phyloP scores from a whole-genome alignment of 2,888 invertebrate genomes.

The Bombylius discolor region DNA sequence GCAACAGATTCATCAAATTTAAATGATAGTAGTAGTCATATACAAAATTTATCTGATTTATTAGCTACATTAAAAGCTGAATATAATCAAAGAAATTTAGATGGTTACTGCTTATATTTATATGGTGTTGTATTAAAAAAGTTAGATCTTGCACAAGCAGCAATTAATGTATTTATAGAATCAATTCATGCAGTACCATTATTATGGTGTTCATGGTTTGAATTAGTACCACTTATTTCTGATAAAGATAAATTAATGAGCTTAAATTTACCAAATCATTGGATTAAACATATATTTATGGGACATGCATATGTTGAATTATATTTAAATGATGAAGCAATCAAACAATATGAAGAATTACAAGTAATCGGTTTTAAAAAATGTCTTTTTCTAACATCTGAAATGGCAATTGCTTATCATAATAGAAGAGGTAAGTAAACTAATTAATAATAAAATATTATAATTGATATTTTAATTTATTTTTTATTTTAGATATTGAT shows the following conservation, averaged over 20 bases:
- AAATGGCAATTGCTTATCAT: conserved; percentile 85
- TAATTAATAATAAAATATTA: not conserved
- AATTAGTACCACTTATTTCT: conserved; percentile 71
- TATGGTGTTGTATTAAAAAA: conserved; percentile 86
- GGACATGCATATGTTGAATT: conserved; percentile 83
- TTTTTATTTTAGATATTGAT: conserved; percentile 57
- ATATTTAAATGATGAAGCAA: conserved; percentile 77
- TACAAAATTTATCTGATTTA: conserved; percentile 41
- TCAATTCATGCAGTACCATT: conserved; percentile 68
- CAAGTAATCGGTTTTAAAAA: conserved; percentile 69
- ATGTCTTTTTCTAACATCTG: conserved; percentile 79
- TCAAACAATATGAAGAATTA: conserved; percentile 67
- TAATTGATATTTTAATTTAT: not conserved
- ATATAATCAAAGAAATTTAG: conserved; percentile 49
- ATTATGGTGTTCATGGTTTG: conserved; percentile 93
- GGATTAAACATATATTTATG: conserved; percentile 89
- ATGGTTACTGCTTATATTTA: conserved; percentile 78
- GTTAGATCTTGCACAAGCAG: conserved; percentile 64
- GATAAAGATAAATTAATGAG: conserved; percentile 63
- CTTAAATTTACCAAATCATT: conserved; percentile 66
- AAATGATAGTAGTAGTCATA: conserved; percentile 28
- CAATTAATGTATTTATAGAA: conserved; percentile 65
- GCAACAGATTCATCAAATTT: conserved; percentile 47
- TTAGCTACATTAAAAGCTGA: conserved; percentile 45
- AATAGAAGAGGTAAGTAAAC: conserved; percentile 61